phyloP scores from a whole-genome alignment of 2,113 vertebrate genomes.

The Brachyhypopomus gauderio region DNA sequence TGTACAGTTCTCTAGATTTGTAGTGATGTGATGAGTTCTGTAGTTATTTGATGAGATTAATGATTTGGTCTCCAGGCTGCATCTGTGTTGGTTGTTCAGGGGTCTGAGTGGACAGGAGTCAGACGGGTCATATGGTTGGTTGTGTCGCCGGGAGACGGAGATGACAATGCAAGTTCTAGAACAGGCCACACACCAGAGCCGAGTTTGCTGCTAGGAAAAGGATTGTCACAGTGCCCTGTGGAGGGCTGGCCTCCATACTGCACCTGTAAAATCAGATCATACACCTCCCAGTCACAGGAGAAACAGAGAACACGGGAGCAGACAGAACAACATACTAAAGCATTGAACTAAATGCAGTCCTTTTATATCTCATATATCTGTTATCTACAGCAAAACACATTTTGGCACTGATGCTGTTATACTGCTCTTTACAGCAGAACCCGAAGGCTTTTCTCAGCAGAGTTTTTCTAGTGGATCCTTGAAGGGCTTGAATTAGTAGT shows the following conservation, averaged over 20 bases:
- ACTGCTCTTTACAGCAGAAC: too few relatives aligned
- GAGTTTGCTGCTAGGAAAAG: slow-evolving; percentile 3
- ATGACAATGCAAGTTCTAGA: slow-evolving; percentile 12
- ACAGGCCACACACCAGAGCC: slow-evolving; percentile 43
- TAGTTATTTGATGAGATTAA: not conserved
- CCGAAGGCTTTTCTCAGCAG: too few relatives aligned
- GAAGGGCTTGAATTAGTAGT: too few relatives aligned
- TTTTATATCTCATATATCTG: too few relatives aligned
- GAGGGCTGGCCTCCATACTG: slow-evolving; percentile 23
- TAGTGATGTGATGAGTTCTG: not conserved
- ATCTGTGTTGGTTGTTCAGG: slow-evolving; percentile 3
- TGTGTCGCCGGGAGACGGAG: slow-evolving; percentile 1
- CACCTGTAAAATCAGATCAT: slow-evolving; percentile 1
- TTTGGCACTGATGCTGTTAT: too few relatives aligned
- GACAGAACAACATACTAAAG: too few relatives aligned
- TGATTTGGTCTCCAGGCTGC: not conserved
- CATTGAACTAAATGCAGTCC: too few relatives aligned
- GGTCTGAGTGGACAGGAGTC: not conserved
- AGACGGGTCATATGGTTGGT: not conserved
- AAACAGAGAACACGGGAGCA: not conserved
- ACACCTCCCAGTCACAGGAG: not conserved
- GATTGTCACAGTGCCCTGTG: slow-evolving; percentile 6
- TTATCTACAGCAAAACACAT: too few relatives aligned
- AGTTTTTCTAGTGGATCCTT: too few relatives aligned
- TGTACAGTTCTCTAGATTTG: not conserved